Percentiles rank a stretch among this genome's conserved stretches.
phyloP scores from a whole-genome alignment of 2,888 invertebrate genomes.

The Brachyptera putata region DNA sequence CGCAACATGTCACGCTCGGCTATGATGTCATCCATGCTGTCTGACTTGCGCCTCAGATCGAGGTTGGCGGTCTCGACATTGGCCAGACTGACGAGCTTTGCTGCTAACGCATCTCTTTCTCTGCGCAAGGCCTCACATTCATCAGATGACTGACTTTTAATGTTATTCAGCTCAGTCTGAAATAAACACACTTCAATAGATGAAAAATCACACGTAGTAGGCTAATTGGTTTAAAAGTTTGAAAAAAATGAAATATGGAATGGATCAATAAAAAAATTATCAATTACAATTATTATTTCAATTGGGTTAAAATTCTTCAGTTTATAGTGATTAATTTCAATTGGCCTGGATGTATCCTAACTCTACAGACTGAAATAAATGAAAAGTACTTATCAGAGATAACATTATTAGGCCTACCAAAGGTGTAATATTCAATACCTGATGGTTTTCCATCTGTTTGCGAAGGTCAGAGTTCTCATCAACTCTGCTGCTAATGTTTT shows the following conservation, averaged over 20 bases:
- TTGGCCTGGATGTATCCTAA: not conserved
- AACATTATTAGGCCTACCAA: not conserved
- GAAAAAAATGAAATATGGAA: no score
- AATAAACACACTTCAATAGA: no score
- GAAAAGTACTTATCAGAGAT: not conserved
- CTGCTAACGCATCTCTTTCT: no score
- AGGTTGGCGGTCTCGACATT: no score
- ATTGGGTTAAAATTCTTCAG: no score
- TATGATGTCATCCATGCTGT: not conserved
- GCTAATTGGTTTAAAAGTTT: no score
- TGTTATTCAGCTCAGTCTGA: no score
- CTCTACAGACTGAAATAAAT: not conserved
- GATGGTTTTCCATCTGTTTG: not conserved
- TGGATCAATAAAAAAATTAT: no score
- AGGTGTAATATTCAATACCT: conserved; percentile 16
- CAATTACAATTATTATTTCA: no score
- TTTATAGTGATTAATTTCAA: not conserved
- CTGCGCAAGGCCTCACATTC: conserved; percentile 45
- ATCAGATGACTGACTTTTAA: no score
- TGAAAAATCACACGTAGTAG: no score
- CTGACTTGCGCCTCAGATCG: conserved; percentile 5
- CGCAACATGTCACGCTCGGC: conserved; percentile 10
- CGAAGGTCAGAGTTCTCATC: conserved; percentile 4
- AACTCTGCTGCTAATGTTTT: not conserved
- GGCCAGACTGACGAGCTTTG: no score